Evolutionary conservation across 1,140 invertebrate genomes (phyloP), one percentile per base, ranked within the genome.

Genomic region (Brachionus koreanus): DNA sequence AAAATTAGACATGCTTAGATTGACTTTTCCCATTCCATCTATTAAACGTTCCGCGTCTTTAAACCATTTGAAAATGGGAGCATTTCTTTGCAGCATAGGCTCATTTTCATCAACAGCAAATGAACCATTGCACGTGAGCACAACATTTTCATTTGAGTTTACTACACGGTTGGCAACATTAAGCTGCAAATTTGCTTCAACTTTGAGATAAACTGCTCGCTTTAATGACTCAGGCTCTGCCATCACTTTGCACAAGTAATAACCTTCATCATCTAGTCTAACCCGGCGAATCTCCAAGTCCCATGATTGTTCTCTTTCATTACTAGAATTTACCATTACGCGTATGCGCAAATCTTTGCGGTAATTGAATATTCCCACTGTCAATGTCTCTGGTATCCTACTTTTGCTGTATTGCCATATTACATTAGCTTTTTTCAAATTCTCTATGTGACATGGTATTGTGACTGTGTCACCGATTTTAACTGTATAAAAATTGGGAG

Each of bases 371-470:
- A 42, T 42, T 13, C 76, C 76, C 12, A 79, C 49, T 19, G 76
- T 79, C 13, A 79, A 52, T 19, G 76, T 79, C 37, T 79, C 76
- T 61, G 76, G 76, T 79, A 79, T 61, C n/a, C 23, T 10, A 33
- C 33, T 65, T 13, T 79, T 57, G n/a, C 61, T 79, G 19, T 39
- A 79, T 29, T 79, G 76, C 76, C 76, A 79, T n/a, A 79, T 79
- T 42, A 79, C 49, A 61, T 57, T 79, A 1, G 76, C 76, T 9
- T 61, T 65, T 57, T 79, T 79, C 29, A 33, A 52, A 61, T 79
- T 79, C 10, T 79, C 76, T 25, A 79, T 79, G 9, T 19, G 23
- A 61, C 76, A 79, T 29, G 76, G 76, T 19, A 79, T 57, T 2
- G 39, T 13, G 7, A 39, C 33, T 39, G 76, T 79, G 3, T 65